These are phyloP conservation scores for Taenaris catops DNA, from an alignment of 2,888 invertebrate genomes.

Conservation along the genomic window DNA sequence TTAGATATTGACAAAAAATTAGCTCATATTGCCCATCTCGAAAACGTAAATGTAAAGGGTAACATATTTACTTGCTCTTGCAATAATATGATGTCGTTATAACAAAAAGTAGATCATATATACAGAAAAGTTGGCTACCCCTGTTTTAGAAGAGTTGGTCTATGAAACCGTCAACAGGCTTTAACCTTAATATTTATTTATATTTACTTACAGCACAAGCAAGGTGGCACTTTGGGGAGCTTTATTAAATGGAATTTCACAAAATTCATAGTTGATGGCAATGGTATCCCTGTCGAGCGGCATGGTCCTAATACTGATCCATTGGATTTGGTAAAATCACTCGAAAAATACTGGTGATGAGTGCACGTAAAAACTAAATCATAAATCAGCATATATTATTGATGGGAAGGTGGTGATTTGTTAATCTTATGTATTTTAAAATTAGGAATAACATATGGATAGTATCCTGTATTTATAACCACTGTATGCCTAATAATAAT, in stretches of 20 bases:
- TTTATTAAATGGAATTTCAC: slow-evolving; percentile 94
- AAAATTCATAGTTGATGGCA: slow-evolving; percentile 88
- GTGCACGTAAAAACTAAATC: too few relatives aligned
- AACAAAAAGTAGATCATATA: too few relatives aligned
- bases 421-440: too few relatives aligned
- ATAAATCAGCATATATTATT: too few relatives aligned
- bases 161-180: too few relatives aligned
- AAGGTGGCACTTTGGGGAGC: slow-evolving; percentile 78
- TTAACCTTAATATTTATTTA: too few relatives aligned
- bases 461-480: too few relatives aligned
- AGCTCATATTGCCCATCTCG: slow-evolving; percentile 78
- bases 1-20: slow-evolving; percentile 84
- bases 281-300: slow-evolving; percentile 84
- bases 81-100: slow-evolving; percentile 82
- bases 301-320: slow-evolving; percentile 82
- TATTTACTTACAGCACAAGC: slow-evolving; percentile 51
- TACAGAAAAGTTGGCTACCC: too few relatives aligned
- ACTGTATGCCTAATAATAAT: too few relatives aligned
- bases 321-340: slow-evolving; percentile 63
- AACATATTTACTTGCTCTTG: slow-evolving; percentile 91
- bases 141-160: too few relatives aligned
- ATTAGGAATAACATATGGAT: too few relatives aligned
- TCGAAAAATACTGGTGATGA: slow-evolving; percentile 79
- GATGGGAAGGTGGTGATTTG: too few relatives aligned
- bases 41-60: slow-evolving; percentile 84